phyloP scores from a whole-genome alignment of 2,888 invertebrate species.

The Andricus curvator region DNA sequence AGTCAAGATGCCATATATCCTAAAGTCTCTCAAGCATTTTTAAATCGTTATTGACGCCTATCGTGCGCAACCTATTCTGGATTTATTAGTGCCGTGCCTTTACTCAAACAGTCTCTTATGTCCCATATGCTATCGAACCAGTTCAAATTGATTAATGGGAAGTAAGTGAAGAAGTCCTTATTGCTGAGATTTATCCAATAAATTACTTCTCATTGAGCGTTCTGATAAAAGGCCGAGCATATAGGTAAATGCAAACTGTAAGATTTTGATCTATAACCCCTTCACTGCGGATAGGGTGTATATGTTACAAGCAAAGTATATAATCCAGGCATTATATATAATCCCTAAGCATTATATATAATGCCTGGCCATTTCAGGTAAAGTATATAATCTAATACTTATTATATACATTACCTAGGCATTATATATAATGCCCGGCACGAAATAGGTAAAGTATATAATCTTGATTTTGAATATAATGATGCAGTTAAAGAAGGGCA shows the following conservation, averaged over 20 bases:
- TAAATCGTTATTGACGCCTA: constrained; percentile 52
- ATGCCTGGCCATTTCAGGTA: no score
- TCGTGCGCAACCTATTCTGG: neutral
- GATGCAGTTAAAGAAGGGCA: no score
- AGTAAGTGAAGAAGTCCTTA: neutral
- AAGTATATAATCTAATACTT: no score
- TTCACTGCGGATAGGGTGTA: no score
- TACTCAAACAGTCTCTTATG: neutral
- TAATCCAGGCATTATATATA: no score
- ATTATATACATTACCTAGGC: no score
- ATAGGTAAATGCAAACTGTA: neutral
- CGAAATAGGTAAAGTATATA: no score
- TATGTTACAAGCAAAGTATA: no score
- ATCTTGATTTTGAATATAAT: no score
- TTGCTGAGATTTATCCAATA: neutral
- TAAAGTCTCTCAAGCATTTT: constrained; percentile 46
- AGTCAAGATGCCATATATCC: constrained; percentile 39
- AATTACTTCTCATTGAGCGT: neutral
- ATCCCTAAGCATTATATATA: no score
- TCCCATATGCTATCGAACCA: neutral
- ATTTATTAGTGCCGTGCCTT: neutral
- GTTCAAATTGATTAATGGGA: neutral
- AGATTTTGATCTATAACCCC: neutral
- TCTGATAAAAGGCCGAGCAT: neutral
- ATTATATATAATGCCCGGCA: no score